Evolutionary conservation across 2,888 invertebrate species (phyloP), one percentile per base, ranked within the genome.

Genomic region (Loripinus fragilis): DNA sequence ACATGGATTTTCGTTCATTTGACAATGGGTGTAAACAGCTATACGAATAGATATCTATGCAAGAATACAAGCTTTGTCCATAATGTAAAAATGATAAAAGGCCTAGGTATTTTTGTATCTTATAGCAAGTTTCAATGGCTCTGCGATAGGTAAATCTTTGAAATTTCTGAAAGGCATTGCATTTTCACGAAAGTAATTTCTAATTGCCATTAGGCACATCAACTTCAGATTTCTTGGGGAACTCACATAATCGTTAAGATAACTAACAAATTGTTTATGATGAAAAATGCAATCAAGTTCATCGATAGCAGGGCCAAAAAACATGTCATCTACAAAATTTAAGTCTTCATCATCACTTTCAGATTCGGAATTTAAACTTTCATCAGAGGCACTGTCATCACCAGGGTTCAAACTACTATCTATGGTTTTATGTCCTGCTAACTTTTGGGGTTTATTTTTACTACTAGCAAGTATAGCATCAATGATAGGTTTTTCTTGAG

Each of bases 151-250:
- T 5, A 86, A 78, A 2, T 25, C 3, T 1, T 70, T 41, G 30
- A 86, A 71, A 28, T 72, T 71, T 15, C 41, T 42, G 50, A 86
- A 80, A 28, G 76, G 55, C 33, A 83, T 72, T 28, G 60, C 50
- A 25, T 82, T 67, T 1, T 74, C 42, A 1, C 69, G 70, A 66
- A 86, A 82, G 45, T 73, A 64, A 67, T 70, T 76, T 15, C 86
- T 76, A 12, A 86, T 76, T 2, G 48, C 41, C 17, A 71, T 52
- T 30, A 86, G 52, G 52, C 77, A 80, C 20, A 52, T 33, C 33
- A 84, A 52, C 45, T 77, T 42, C 0, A 86, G 65, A 35, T 78
- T 68, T 38, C 65, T 52, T 23, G 86, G 80, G 33, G 55, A 70
- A 17, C 64, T 48, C 8, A 67, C 60, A 35, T 66, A 25, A 7